Evolutionary conservation across 2,113 vertebrate species (phyloP).

Genomic region (Arizona elegans): DNA sequence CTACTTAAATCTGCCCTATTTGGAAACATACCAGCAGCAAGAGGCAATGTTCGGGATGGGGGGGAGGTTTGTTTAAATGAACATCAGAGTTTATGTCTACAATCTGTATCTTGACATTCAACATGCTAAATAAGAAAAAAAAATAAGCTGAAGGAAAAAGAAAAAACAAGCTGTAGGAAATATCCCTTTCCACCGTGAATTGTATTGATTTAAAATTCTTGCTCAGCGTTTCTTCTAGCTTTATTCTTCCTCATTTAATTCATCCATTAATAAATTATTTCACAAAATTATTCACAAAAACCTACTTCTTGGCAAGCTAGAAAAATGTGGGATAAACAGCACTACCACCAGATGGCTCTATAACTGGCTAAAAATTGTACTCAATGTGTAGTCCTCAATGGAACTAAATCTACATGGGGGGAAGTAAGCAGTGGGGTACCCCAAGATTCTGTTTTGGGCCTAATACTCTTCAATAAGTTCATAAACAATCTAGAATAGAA

Average conservation of each 20-base stretch:
- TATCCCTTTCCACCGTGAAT: neutral
- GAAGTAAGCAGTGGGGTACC: neutral
- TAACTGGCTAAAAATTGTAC: neutral
- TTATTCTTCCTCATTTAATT: neutral
- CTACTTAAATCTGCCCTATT: neutral
- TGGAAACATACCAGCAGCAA: neutral
- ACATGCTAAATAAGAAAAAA: neutral
- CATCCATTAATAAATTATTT: neutral
- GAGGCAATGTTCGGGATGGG: neutral
- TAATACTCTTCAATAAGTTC: neutral
- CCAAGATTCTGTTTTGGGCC: neutral
- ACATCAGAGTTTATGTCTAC: neutral
- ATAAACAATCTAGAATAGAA: neutral
- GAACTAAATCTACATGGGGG: neutral
- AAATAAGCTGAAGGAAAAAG: neutral
- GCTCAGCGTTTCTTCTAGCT: neutral
- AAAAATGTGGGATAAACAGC: neutral
- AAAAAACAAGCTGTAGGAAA: neutral
- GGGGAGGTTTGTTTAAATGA: neutral
- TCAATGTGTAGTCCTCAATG: neutral
- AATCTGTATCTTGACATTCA: neutral
- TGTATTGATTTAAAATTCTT: neutral
- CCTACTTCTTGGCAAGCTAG: neutral
- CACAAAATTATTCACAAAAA: neutral
- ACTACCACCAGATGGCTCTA: neutral